A percentile compares a stretch with the other conserved stretches of the same genome.
phyloP scores from a whole-genome alignment of 2,888 invertebrate genomes.

The Andrena haemorrhoa region DNA sequence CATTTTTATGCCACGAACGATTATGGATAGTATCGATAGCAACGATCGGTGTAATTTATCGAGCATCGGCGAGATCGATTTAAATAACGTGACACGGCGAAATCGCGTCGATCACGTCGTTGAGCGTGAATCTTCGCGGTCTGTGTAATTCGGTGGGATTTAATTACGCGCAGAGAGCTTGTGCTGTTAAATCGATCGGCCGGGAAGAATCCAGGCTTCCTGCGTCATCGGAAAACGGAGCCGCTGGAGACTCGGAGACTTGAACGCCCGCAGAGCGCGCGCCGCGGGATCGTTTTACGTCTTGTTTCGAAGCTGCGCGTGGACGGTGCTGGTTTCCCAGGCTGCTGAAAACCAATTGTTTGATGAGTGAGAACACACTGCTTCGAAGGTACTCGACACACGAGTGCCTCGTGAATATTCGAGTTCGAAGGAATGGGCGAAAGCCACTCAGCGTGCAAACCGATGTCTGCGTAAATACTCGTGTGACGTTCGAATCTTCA shows the following conservation, averaged over 20 bases:
- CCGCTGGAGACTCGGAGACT: constrained; percentile 59
- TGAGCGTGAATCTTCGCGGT: background rate
- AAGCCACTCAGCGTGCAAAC: background rate
- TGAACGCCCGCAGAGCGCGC: constrained; percentile 58
- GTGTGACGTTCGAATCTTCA: background rate
- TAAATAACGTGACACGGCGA: background rate
- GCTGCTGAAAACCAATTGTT: constrained; percentile 6
- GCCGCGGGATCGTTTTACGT: constrained; percentile 48
- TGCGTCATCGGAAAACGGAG: constrained; percentile 37
- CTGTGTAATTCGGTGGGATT: constrained; percentile 19
- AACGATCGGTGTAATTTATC: background rate
- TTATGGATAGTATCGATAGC: constrained; percentile 7
- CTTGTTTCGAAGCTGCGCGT: constrained; percentile 10
- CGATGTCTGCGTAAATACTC: background rate
- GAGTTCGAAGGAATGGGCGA: background rate
- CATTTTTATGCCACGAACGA: background rate
- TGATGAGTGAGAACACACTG: background rate
- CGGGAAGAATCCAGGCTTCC: constrained; percentile 27
- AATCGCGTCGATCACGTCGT: constrained; percentile 3
- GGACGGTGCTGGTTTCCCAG: background rate
- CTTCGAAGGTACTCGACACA: background rate
- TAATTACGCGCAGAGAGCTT: constrained; percentile 1
- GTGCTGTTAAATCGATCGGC: constrained; percentile 18
- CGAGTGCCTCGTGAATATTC: background rate
- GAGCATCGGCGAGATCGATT: background rate